Percentiles rank a stretch among this genome's conserved stretches.
Evolutionary conservation across 2,888 invertebrate species (phyloP).

Genomic region (Drosophila putrida): DNA sequence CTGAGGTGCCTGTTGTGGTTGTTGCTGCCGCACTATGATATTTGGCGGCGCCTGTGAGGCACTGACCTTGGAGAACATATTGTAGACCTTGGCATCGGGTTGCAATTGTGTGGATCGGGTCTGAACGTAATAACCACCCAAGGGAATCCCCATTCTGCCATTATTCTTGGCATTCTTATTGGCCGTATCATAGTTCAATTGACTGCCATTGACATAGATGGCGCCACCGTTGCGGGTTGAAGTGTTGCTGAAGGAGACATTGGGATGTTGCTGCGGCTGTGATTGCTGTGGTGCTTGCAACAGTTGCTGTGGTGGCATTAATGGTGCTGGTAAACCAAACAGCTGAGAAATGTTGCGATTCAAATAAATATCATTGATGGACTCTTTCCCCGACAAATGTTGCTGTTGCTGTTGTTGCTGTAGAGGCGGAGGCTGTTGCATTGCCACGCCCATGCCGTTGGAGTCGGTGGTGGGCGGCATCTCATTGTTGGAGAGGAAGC

Average conservation of each 20-base stretch:
- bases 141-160: conserved; percentile 40
- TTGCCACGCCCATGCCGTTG: conserved; percentile 41
- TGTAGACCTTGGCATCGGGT: conserved; percentile 81
- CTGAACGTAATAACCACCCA: conserved; percentile 79
- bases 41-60: conserved; percentile 68
- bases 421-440: conserved; percentile 27
- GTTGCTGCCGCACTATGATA: conserved; percentile 68
- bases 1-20: conserved; percentile 15
- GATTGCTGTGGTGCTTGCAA: conserved; percentile 32
- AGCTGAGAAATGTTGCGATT: conserved; percentile 83
- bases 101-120: conserved; percentile 65
- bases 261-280: conserved; percentile 71
- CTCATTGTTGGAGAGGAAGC: conserved; percentile 79
- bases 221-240: conserved; percentile 62
- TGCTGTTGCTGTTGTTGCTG: not conserved
- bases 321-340: conserved; percentile 69
- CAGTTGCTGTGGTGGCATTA: conserved; percentile 3
- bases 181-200: conserved; percentile 78
- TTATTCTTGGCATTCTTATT: conserved; percentile 83
- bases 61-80: conserved; percentile 83
- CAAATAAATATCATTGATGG: conserved; percentile 84
- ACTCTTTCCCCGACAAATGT: conserved; percentile 65
- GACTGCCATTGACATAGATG: conserved; percentile 72
- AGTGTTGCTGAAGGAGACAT: conserved; percentile 77
- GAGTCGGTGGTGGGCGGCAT: conserved; percentile 42